Evolutionary conservation across 2,797 vertebrate species (phyloP).

Genomic region (Mycteria americana): DNA sequence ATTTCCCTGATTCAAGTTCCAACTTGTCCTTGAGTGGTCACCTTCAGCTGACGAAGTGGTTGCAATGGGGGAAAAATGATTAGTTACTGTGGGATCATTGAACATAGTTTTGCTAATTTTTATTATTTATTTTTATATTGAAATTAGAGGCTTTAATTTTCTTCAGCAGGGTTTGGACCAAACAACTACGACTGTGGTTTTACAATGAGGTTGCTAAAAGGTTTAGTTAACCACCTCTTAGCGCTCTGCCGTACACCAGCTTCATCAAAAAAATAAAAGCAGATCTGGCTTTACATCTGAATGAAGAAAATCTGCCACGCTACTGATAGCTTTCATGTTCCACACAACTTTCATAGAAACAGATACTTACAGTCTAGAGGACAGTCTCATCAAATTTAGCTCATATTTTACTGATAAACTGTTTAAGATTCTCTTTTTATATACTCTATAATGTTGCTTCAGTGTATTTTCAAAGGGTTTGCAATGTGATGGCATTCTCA

Average conservation of each 20-base stretch:
- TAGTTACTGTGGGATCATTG: background rate
- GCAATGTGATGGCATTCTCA: background rate
- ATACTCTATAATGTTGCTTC: background rate
- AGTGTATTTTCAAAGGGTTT: background rate
- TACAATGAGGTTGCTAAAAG: background rate
- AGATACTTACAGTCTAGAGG: constrained; percentile 2
- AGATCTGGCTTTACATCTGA: background rate
- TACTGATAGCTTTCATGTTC: background rate
- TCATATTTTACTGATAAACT: background rate
- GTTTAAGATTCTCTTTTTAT: constrained; percentile 31
- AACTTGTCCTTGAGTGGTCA: background rate
- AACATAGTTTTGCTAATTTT: background rate
- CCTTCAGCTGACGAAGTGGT: background rate
- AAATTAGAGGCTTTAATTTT: background rate
- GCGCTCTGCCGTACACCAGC: background rate
- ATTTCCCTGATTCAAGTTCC: background rate
- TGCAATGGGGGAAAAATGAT: background rate
- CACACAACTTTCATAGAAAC: background rate
- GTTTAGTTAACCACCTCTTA: background rate
- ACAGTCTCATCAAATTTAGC: constrained; percentile 29
- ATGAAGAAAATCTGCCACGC: background rate
- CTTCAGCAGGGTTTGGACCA: background rate
- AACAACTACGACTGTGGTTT: background rate
- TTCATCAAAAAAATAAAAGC: background rate
- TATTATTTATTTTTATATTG: background rate